Conservation (phyloP, 2,888 invertebrate genomes). For the Tinea trinotella region DNA sequence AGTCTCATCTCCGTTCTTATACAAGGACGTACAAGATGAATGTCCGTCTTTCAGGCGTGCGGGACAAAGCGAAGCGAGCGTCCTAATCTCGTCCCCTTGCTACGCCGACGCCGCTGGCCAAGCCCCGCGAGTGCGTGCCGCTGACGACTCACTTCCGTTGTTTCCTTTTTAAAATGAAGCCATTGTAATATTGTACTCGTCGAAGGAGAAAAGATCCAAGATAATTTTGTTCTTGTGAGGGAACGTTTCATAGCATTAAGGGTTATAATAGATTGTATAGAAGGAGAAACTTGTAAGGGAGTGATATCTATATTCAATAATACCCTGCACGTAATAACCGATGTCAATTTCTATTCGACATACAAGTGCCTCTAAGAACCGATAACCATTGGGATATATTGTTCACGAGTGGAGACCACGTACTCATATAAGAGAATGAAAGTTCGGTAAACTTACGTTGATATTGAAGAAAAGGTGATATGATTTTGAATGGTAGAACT, state of each 20-base stretch:
- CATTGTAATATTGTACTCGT: conserved; percentile 2
- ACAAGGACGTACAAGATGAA: conserved; percentile 25
- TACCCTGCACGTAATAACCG: conserved; percentile 5
- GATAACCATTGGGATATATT: conserved; percentile 4
- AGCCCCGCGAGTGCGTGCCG: conserved; percentile 20
- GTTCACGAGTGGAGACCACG: background rate
- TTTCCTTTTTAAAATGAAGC: conserved; percentile 17
- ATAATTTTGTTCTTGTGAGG: background rate
- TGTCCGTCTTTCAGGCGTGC: conserved; percentile 22
- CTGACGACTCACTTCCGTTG: conserved; percentile 22
- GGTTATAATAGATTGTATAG: background rate
- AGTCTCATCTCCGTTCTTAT: conserved; percentile 24
- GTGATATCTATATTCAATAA: conserved; percentile 3
- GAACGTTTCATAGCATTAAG: too few relatives aligned
- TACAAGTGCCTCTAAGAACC: conserved; percentile 5
- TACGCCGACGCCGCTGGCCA: background rate
- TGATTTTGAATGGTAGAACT: background rate
- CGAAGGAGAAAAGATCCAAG: conserved; percentile 1
- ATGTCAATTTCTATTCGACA: conserved; percentile 6
- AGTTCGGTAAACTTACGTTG: background rate
- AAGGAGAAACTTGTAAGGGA: background rate
- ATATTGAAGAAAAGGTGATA: background rate
- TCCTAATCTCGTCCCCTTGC: conserved; percentile 24
- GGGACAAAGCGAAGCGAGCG: conserved; percentile 18
- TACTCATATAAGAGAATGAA: background rate